These are phyloP conservation scores for Scolopax mira DNA, from an alignment of 2,113 vertebrate species.

Conservation along the genomic window DNA sequence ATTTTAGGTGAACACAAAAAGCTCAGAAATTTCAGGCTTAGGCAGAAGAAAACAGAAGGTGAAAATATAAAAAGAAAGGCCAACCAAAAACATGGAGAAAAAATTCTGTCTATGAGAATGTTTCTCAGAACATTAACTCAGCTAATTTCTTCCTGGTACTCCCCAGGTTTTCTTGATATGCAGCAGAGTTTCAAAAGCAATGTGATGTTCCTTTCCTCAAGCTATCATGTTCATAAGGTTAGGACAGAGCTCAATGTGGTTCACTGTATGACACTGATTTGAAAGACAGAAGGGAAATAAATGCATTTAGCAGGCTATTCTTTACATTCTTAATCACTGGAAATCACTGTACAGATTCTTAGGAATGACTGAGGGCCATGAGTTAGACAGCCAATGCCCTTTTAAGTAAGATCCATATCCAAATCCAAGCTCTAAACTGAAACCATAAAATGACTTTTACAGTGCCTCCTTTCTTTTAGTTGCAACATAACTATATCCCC, in stretches of 20 bases:
- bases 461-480: background rate
- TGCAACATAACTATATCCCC: background rate
- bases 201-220: background rate
- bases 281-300: background rate
- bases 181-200: background rate
- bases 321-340: background rate
- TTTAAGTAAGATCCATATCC: background rate
- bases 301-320: background rate
- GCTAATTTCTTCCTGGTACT: background rate
- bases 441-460: background rate
- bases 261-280: background rate
- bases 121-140: background rate
- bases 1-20: background rate
- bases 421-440: background rate
- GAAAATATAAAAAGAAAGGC: background rate
- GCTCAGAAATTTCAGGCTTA: background rate
- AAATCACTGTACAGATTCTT: background rate
- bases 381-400: background rate
- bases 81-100: background rate
- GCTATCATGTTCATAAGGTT: background rate
- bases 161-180: fast-evolving
- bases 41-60: background rate
- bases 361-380: background rate
- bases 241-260: background rate
- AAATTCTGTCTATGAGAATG: background rate